phyloP scores from a whole-genome alignment of 2,888 invertebrate genomes.

The Trissoscelio sp. region DNA sequence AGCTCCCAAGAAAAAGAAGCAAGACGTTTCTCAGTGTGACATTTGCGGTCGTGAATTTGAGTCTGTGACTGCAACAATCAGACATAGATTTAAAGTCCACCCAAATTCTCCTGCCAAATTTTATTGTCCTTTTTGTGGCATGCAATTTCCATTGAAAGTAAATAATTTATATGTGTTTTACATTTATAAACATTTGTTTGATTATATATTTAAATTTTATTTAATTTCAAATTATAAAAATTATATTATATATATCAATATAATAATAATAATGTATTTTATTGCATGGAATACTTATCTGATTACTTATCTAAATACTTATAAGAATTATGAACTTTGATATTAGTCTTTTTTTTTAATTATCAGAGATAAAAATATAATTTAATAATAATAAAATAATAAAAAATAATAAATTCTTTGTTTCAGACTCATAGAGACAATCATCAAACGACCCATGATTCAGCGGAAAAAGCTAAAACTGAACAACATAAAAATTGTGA shows the following conservation, averaged over 20 bases:
- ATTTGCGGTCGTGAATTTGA: conserved; percentile 86
- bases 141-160: conserved; percentile 88
- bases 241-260: no score
- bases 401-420: no score
- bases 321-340: no score
- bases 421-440: conserved; percentile 86
- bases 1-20: conserved; percentile 66
- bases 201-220: not conserved
- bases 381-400: no score
- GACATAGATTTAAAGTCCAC: conserved; percentile 88
- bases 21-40: conserved; percentile 85
- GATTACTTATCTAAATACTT: no score
- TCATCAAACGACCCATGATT: conserved; percentile 85
- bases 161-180: conserved; percentile 42
- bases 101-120: conserved; percentile 87
- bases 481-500: conserved; percentile 83
- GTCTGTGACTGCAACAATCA: conserved; percentile 87
- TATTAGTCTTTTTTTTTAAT: no score
- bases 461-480: conserved; percentile 72
- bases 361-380: no score
- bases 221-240: not conserved
- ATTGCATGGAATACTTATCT: no score
- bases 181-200: no score
- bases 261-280: no score
- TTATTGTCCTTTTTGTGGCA: conserved; percentile 88